Base-by-base conservation (phyloP, 2,888 invertebrate genomes). In the Troides oblongomaculatus region DNA sequence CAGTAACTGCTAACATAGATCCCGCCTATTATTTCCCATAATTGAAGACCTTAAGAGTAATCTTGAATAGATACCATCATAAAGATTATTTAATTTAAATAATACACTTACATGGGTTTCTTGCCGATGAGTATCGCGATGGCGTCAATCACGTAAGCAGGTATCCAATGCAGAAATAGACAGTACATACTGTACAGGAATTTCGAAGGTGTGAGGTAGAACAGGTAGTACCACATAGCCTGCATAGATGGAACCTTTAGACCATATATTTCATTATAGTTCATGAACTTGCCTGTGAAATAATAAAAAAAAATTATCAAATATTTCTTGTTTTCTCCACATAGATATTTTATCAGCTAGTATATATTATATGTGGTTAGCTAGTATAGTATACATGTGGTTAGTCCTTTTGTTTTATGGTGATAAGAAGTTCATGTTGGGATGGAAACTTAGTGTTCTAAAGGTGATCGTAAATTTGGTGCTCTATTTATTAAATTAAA, bases 211-310 rank as follows among this genome's bases (percentile, higher is more conserved):
- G 94, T 95, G 75, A 96, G 89, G 23, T 92, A 90, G 72, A 96
- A 94, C 69, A 94, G 87, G 80, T 94, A 94, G 78, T 94, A 93
- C 92, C 95, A 95, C n/a, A 96, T 87, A 0, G 94, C 93, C 39
- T 93, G 90, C 0, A 85, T 83, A 0, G 94, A 89, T 0, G 95
- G 95, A 46, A 93, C 90, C 68, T 92, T 83, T 0, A 93, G 75
- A 0, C 95, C 94, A 74, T 94, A 92, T 12, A 85, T 75, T 75
- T 94, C 88, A 25, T 90, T 92, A 71, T 91, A 81, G 0, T 83
- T 77, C 91, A 94, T 93, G 78, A 96, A 96, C 23, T 62, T 63
- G 63, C 30, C 69, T 57, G 56, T 43, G 64, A 72, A 68, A 59
- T 6, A 53, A 53, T 23, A 23, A 58, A 10, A n/a, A 23, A n/a